A percentile compares a stretch with the other conserved stretches of the same genome.
Conservation (phyloP, 2,888 invertebrate species). For the Athripsodes cinereus region DNA sequence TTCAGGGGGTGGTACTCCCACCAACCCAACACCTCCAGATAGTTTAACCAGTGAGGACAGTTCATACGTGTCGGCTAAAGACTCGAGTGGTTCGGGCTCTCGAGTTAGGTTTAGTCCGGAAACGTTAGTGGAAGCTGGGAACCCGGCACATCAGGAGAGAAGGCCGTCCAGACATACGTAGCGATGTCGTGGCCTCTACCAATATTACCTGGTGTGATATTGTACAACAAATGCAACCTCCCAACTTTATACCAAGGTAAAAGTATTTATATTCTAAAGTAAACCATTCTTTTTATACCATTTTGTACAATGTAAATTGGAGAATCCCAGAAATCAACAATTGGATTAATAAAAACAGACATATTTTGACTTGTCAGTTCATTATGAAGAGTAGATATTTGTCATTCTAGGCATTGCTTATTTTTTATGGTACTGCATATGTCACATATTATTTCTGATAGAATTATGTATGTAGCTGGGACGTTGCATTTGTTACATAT, state of each 20-base stretch:
- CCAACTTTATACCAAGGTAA: too few relatives aligned
- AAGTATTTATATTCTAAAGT: too few relatives aligned
- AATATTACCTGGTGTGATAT: conserved; percentile 26
- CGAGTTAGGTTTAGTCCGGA: conserved; percentile 76
- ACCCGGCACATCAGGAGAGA: conserved; percentile 31
- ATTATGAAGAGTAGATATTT: too few relatives aligned
- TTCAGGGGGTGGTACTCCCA: conserved; percentile 66
- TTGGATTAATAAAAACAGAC: too few relatives aligned
- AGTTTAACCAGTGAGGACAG: conserved; percentile 82
- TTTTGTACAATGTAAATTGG: too few relatives aligned
- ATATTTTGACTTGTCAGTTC: too few relatives aligned
- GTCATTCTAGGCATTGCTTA: too few relatives aligned
- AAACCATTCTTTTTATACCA: too few relatives aligned
- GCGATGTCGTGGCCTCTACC: conserved; percentile 32
- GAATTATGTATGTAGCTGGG: not conserved
- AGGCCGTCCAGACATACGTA: conserved; percentile 42
- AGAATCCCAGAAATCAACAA: too few relatives aligned
- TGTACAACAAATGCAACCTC: not conserved
- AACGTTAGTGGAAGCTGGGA: conserved; percentile 50
- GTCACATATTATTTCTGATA: not conserved
- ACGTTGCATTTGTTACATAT: not conserved
- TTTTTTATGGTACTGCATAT: too few relatives aligned
- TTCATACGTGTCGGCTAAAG: conserved; percentile 82
- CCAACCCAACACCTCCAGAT: conserved; percentile 81
- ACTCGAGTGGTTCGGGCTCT: conserved; percentile 63